Conservation (phyloP, 2,113 vertebrate genomes). For the Uria aalge region DNA sequence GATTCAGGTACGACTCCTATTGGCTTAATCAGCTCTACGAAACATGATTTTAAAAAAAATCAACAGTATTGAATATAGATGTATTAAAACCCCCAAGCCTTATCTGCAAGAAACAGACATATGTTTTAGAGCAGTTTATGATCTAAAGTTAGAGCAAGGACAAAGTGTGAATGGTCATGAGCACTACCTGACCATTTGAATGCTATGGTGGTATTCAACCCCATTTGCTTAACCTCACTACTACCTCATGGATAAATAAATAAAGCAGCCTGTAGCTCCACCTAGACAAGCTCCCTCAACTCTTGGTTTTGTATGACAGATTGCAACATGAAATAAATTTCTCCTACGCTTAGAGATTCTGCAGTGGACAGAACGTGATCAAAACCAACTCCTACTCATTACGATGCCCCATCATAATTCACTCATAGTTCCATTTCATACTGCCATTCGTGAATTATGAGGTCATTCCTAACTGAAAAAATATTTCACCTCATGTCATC, state of each 20-base stretch:
- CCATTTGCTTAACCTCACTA: background rate
- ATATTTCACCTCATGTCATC: background rate
- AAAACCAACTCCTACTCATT: background rate
- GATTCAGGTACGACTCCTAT: accelerated
- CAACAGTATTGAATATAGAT: background rate
- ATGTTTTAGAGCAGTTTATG: background rate
- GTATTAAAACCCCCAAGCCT: background rate
- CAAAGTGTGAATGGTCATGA: background rate
- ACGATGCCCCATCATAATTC: background rate
- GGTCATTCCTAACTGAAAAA: background rate
- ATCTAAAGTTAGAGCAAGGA: background rate
- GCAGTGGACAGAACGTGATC: background rate
- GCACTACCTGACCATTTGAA: background rate
- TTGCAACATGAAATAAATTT: background rate
- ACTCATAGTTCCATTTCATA: background rate
- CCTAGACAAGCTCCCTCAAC: background rate
- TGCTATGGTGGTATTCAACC: background rate
- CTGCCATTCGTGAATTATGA: background rate
- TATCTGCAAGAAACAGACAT: background rate
- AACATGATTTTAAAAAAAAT: background rate
- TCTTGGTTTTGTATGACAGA: background rate
- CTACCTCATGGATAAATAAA: background rate
- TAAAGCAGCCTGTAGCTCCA: background rate
- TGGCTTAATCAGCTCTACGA: background rate
- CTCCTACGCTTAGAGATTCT: background rate